A percentile compares a stretch with the other conserved stretches of the same genome.
Evolutionary conservation across 2,113 vertebrate genomes (phyloP).

Genomic region (Phyllostomus hastatus): DNA sequence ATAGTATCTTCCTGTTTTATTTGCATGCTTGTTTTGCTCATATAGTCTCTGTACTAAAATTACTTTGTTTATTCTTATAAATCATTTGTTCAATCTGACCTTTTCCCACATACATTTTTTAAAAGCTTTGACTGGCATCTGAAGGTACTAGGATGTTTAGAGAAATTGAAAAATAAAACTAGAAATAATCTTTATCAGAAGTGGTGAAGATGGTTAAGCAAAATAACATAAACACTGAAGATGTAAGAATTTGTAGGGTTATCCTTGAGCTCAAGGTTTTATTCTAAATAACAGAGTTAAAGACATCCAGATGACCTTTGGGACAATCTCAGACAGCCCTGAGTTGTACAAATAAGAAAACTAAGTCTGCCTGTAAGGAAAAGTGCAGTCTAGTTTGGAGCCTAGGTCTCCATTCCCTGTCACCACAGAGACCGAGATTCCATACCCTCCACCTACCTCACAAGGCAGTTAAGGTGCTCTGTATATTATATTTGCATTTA

Average conservation of each 20-base stretch:
- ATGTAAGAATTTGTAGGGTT: neutral
- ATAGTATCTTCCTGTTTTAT: neutral
- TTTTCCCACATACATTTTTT: neutral
- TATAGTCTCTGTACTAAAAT: neutral
- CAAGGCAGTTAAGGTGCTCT: neutral
- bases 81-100: neutral
- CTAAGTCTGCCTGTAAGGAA: neutral
- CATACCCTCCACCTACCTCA: neutral
- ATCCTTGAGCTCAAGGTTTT: neutral
- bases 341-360: neutral
- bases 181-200: neutral
- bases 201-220: neutral
- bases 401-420: neutral
- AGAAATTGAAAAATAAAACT: neutral
- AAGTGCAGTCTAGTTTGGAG: neutral
- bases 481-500: neutral
- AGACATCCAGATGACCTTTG: neutral
- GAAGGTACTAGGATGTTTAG: neutral
- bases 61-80: neutral
- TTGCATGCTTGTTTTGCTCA: neutral
- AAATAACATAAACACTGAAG: neutral
- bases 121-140: neutral
- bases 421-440: neutral
- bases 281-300: neutral
- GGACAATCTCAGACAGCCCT: neutral